These are phyloP conservation scores for Daphoenositta chrysoptera DNA, from an alignment of 2,113 vertebrate species.

Conservation along the genomic window DNA sequence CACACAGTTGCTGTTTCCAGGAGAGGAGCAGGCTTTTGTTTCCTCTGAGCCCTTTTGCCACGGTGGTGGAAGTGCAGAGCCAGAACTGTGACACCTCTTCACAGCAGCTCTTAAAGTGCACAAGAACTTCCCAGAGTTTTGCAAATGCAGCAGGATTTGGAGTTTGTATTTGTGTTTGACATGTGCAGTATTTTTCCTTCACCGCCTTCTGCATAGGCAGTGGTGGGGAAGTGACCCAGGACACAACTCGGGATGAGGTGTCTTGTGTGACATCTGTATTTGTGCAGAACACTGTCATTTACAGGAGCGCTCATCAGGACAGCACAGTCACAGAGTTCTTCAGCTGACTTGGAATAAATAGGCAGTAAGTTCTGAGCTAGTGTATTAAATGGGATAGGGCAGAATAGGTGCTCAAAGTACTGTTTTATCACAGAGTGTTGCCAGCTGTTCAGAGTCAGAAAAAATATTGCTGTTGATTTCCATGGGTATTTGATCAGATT, in stretches of 20 bases:
- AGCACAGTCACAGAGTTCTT: background rate
- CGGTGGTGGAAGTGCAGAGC: background rate
- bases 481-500: background rate
- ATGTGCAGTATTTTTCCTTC: background rate
- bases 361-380: background rate
- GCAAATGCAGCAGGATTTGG: background rate
- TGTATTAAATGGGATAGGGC: background rate
- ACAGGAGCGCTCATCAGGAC: background rate
- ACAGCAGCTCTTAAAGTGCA: background rate
- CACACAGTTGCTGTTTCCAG: background rate
- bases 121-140: background rate
- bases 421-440: background rate
- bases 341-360: background rate
- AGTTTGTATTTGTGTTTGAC: background rate
- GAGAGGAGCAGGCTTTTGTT: background rate
- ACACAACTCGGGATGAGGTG: background rate
- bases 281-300: background rate
- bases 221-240: background rate
- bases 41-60: background rate
- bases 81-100: background rate
- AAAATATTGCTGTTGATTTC: background rate
- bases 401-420: background rate
- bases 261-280: background rate
- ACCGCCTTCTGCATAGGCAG: fast-evolving
- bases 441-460: background rate